Conservation (phyloP, 2,888 invertebrate genomes). For the Caenorhabditis sp. region DNA sequence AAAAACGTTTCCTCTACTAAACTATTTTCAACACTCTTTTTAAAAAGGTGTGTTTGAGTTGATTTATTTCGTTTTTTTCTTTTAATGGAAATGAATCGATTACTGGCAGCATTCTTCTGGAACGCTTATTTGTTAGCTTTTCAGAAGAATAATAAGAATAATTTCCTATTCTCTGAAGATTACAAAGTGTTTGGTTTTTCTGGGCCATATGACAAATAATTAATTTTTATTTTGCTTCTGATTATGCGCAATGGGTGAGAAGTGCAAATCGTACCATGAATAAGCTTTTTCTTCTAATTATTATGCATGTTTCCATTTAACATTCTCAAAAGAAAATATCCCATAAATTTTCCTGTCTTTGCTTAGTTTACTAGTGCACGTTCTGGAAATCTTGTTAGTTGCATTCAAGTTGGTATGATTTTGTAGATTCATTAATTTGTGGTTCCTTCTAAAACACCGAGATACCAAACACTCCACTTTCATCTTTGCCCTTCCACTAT, state of each 20-base stretch:
- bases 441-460: too few relatives aligned
- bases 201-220: constrained; percentile 7
- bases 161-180: constrained; percentile 4
- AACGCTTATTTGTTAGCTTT: background rate
- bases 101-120: background rate
- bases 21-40: too few relatives aligned
- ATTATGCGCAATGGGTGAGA: constrained; percentile 27
- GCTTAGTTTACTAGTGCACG: constrained; percentile 13
- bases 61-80: too few relatives aligned
- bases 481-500: background rate
- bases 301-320: constrained; percentile 26
- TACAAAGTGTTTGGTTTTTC: constrained; percentile 4
- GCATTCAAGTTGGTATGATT: too few relatives aligned
- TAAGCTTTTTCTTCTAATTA: constrained; percentile 24
- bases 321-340: constrained; percentile 5
- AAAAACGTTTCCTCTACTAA: background rate
- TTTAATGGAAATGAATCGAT: too few relatives aligned
- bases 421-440: too few relatives aligned
- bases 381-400: too few relatives aligned
- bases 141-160: too few relatives aligned
- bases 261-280: constrained; percentile 33
- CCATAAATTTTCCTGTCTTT: constrained; percentile 1
- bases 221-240: constrained; percentile 3
- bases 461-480: too few relatives aligned
- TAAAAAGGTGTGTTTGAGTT: too few relatives aligned